Evolutionary conservation across 1,140 invertebrate species (phyloP), one percentile per base, ranked within the genome.

Genomic region (Conus betulinus): DNA sequence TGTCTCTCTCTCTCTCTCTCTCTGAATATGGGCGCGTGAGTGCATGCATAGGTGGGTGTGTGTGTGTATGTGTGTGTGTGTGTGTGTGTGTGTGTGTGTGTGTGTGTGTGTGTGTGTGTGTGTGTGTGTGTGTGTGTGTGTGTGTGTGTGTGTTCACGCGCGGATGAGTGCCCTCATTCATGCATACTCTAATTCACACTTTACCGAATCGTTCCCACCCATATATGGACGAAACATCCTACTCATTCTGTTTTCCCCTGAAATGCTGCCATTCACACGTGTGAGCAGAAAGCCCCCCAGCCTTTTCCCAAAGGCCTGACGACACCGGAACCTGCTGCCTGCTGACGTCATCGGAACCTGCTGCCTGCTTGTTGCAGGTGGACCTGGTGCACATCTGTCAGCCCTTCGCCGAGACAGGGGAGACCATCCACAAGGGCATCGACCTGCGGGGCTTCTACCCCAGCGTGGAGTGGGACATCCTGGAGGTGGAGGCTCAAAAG

Each of bases 391-490:
- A 95, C 83, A 91, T 93, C 20, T 94, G 93, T 78, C 88, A 90
- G 60, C 90, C 90, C 17, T 82, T 85, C 17, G 67, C 90, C 5
- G 78, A 88, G 15, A 84, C 89, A 1, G 90, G 89, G 27, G 89
- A 90, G 39, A 84, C 90, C 60, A 93, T 94, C 78, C 76, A 88
- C 8, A 92, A 92, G 74, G 94, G 94, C 4, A 92, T 95, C 3
- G 94, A 95, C 90, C 89, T 95, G 57, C 79, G 92, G 67, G 94
- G 94, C 63, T 95, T 94, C 84, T 95, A 95, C 87, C 90, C 91
- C 96, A 99, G 98, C 55, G 99, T 99, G 27, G 99, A 99, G 96
- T 99, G 99, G 99, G 99, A 99, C 95, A 99, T 99, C 93, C 96
- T 99, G 82, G 93, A 95, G 84, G 93, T 94, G 20, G 92, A 92